Percentiles rank a stretch among this genome's conserved stretches.
Evolutionary conservation across 2,888 invertebrate genomes (phyloP).

Genomic region (Oxytorus armatus): DNA sequence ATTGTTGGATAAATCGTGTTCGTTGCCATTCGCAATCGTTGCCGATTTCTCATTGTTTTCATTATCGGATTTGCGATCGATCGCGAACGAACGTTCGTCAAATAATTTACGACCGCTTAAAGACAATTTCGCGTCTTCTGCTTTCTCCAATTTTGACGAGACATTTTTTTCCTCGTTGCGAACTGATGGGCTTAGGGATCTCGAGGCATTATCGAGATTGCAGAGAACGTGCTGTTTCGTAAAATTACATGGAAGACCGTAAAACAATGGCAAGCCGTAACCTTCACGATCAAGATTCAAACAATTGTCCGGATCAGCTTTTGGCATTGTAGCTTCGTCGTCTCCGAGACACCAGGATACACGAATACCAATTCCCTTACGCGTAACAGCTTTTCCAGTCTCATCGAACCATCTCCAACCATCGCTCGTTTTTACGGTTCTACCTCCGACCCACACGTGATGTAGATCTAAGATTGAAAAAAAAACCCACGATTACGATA

Average conservation of each 20-base stretch:
- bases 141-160: not conserved
- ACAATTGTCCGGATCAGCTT: constrained; percentile 67
- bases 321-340: constrained; percentile 50
- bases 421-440: constrained; percentile 55
- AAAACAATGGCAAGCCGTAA: constrained; percentile 68
- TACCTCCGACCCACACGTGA: constrained; percentile 70
- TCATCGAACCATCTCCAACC: constrained; percentile 70
- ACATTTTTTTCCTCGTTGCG: not conserved
- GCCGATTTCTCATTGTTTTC: not conserved
- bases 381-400: constrained; percentile 49
- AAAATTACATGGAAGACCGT: constrained; percentile 68
- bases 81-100: not conserved
- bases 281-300: constrained; percentile 71
- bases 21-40: not conserved
- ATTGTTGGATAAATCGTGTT: not conserved
- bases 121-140: not conserved
- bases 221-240: constrained; percentile 67
- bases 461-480: constrained; percentile 60
- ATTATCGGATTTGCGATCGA: not conserved
- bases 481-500: not conserved
- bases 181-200: not conserved
- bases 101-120: constrained; percentile 8
- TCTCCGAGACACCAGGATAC: constrained; percentile 69
- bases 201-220: constrained; percentile 24
- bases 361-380: constrained; percentile 49